Evolutionary conservation across 2,797 vertebrate species (phyloP), one percentile per base, ranked within the genome.

Genomic region (Aulostomus chinensis): DNA sequence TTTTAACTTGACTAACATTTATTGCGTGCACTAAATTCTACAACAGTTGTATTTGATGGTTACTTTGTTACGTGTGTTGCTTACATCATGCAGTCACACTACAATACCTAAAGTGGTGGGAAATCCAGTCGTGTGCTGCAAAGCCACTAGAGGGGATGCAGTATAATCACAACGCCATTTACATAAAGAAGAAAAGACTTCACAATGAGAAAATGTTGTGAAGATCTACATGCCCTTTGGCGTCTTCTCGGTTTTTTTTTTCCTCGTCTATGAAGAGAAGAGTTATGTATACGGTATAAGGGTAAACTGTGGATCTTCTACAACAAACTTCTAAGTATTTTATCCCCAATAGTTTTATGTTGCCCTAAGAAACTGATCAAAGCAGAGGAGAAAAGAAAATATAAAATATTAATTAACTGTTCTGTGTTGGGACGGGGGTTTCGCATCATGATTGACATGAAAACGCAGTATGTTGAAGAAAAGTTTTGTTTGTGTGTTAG

Each of bases 361-460:
- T 29, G 29, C 12, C 26, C 4, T 61, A 14, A 58, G 33, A 34
- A 45, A 30, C 20, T 17, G 14, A 42, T 48, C 13, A 54, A 55
- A 64, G 33, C 20, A 36, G 30, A 3, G 1, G 18, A n/a, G 15
- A 34, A n/a, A 4, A 8, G 10, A 33, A 22, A 9, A 10, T 37
- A 20, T 59, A 5, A 32, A 47, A 39, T 43, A 34, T 32, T 36
- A 31, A 36, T 9, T n/a, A n/a, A n/a, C n/a, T n/a, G n/a, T n/a
- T n/a, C n/a, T n/a, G n/a, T n/a, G n/a, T n/a, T n/a, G n/a, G n/a
- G n/a, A n/a, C n/a, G n/a, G n/a, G n/a, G n/a, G n/a, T n/a, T n/a
- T n/a, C n/a, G n/a, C n/a, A n/a, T n/a, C n/a, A n/a, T n/a, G n/a
- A n/a, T n/a, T n/a, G n/a, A n/a, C n/a, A n/a, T n/a, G n/a, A n/a